Conservation (phyloP, 2,113 vertebrate species). For the Pomatostomus ruficeps region DNA sequence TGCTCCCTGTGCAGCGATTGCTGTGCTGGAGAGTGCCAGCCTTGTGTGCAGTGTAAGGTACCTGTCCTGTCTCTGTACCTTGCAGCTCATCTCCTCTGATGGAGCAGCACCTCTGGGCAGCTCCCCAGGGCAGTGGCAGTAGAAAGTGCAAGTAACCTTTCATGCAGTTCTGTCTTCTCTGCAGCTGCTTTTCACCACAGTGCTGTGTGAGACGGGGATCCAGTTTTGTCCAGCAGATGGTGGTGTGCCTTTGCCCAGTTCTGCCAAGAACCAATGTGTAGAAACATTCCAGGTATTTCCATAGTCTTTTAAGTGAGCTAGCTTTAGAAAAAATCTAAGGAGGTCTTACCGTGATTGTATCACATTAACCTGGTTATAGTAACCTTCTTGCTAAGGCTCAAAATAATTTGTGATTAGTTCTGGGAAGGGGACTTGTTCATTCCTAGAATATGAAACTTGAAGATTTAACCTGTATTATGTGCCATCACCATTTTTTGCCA, state of each 20-base stretch:
- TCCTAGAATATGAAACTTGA: not conserved
- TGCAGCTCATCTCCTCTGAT: not conserved
- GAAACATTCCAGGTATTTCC: not conserved
- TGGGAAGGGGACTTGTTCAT: not conserved
- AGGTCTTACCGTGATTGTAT: not conserved
- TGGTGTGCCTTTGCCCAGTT: not conserved
- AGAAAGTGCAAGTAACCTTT: not conserved
- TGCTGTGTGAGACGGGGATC: not conserved
- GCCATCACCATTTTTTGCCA: not conserved
- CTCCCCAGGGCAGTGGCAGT: not conserved
- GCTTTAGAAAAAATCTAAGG: not conserved
- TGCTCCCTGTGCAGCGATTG: not conserved
- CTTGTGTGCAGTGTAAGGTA: not conserved
- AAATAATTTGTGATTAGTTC: not conserved
- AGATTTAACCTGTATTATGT: not conserved
- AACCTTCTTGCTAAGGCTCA: not conserved
- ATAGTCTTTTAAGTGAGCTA: not conserved
- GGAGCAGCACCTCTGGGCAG: not conserved
- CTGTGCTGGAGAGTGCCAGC: not conserved
- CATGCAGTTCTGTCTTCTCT: not conserved
- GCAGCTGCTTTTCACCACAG: not conserved
- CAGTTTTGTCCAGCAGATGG: not conserved
- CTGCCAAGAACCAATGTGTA: not conserved
- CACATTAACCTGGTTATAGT: not conserved
- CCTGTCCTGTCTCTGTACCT: not conserved